These are phyloP conservation scores for Teleiodes luculella DNA, from an alignment of 2,888 invertebrate species.

Conservation along the genomic window DNA sequence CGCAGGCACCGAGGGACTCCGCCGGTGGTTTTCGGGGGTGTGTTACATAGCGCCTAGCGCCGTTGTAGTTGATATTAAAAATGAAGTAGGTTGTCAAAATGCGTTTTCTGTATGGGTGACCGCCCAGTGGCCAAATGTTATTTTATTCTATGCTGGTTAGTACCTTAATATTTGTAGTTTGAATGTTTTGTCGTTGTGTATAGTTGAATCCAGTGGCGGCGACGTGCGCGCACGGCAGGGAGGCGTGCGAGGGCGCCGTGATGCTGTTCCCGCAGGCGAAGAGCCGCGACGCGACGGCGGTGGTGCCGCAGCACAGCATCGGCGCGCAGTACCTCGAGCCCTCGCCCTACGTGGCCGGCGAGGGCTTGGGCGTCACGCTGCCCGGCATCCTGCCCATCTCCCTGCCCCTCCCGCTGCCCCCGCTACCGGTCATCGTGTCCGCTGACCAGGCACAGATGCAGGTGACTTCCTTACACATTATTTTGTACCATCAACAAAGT, in stretches of 20 bases:
- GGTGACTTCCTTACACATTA: slow-evolving; percentile 37
- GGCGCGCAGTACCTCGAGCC: slow-evolving; percentile 63
- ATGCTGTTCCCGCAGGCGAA: slow-evolving; percentile 20
- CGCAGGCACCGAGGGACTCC: too few species aligned
- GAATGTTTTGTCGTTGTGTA: slow-evolving; percentile 1
- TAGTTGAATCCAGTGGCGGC: slow-evolving; percentile 8
- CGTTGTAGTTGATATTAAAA: too few species aligned
- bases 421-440: slow-evolving; percentile 52
- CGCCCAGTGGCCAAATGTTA: too few species aligned
- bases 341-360: slow-evolving; percentile 45
- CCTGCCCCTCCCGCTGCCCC: slow-evolving; percentile 39
- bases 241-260: slow-evolving; percentile 19
- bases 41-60: too few species aligned
- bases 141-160: too few species aligned
- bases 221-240: not conserved
- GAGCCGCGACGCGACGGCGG: slow-evolving; percentile 29
- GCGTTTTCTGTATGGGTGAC: too few species aligned
- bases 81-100: too few species aligned
- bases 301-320: slow-evolving; percentile 58
- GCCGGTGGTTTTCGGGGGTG: too few species aligned
- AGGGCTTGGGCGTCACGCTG: slow-evolving; percentile 31
- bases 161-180: too few species aligned
- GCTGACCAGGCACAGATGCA: slow-evolving; percentile 58
- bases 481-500: too few species aligned
- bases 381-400: slow-evolving; percentile 30